Evolutionary conservation across 2,113 vertebrate species (phyloP).

Genomic region (Herpetotheres cachinnans): DNA sequence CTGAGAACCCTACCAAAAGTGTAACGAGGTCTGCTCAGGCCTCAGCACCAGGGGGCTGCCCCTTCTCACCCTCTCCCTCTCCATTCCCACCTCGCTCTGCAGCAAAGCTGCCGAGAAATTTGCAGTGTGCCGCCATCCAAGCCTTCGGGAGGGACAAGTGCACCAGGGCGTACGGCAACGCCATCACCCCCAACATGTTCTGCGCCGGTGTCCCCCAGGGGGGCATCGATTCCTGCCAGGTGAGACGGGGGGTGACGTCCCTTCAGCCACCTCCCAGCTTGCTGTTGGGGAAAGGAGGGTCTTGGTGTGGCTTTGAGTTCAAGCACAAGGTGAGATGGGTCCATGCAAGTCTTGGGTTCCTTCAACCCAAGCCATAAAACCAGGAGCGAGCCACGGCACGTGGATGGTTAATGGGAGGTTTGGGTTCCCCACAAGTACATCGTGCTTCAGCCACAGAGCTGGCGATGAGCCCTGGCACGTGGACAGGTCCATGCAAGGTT

Average conservation of each 20-base stretch:
- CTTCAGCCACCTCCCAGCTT: neutral
- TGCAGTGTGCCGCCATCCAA: neutral
- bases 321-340: neutral
- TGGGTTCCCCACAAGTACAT: neutral
- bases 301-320: neutral
- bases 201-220: neutral
- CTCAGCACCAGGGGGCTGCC: neutral
- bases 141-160: neutral
- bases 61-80: neutral
- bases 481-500: accelerated
- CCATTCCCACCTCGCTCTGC: neutral
- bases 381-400: accelerated
- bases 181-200: conserved; percentile 2
- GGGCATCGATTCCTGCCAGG: neutral
- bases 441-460: accelerated
- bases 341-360: neutral
- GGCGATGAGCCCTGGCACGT: accelerated
- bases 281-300: neutral
- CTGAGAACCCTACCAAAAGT: too few species aligned
- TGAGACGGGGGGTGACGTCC: neutral
- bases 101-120: neutral
- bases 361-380: neutral
- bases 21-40: neutral
- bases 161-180: neutral
- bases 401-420: accelerated